phyloP scores from a whole-genome alignment of 2,113 vertebrate genomes.

The Channa maculata region DNA sequence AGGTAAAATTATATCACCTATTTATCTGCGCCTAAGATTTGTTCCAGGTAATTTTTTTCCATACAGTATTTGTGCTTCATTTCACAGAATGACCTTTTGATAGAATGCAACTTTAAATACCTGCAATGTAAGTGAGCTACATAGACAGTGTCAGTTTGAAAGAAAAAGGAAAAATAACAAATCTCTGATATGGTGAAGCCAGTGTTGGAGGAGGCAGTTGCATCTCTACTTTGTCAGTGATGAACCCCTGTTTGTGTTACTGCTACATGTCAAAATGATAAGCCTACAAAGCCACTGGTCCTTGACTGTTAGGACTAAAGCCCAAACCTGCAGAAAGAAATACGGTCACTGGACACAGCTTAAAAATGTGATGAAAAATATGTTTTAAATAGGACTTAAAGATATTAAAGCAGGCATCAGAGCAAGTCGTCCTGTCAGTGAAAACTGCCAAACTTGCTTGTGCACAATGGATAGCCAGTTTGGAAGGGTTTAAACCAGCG shows the following conservation, averaged over 20 bases:
- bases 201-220: not conserved
- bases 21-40: not conserved
- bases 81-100: not conserved
- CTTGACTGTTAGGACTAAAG: not conserved
- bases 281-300: conserved; percentile 13
- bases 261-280: conserved; percentile 23
- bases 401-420: not conserved
- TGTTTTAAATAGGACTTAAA: not conserved
- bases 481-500: conserved; percentile 63
- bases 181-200: conserved; percentile 18
- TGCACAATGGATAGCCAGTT: conserved; percentile 8
- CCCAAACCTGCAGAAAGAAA: not conserved
- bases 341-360: not conserved
- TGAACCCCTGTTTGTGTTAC: conserved; percentile 23
- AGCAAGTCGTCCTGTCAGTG: conserved; percentile 4
- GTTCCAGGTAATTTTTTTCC: not conserved
- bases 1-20: not conserved
- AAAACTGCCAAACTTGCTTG: conserved; percentile 12
- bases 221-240: not conserved
- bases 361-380: not conserved
- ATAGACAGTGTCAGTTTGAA: not conserved
- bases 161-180: not conserved
- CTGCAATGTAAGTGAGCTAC: not conserved
- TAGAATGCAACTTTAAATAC: not conserved
- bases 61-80: not conserved